phyloP scores from a whole-genome alignment of 2,797 vertebrate genomes.

The Passerculus sandwichensis region DNA sequence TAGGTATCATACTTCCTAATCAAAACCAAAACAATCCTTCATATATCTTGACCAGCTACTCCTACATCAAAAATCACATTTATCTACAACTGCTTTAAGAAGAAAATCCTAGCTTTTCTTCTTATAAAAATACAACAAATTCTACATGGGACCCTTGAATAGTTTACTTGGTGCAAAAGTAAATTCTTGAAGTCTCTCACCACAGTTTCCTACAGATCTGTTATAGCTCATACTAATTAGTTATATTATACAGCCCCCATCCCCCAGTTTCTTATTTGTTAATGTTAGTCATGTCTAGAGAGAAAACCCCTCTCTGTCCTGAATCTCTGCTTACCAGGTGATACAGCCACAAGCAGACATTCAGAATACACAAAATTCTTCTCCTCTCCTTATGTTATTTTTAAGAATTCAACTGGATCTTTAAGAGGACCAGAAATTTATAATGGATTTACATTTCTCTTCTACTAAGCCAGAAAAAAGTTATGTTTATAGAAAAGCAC shows the following conservation, averaged over 20 bases:
- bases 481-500: conserved; percentile 32
- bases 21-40: background rate
- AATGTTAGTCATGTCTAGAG: background rate
- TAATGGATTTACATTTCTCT: conserved; percentile 25
- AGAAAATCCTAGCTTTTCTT: background rate
- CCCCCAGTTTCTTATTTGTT: background rate
- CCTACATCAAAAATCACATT: background rate
- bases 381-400: background rate
- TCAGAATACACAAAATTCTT: background rate
- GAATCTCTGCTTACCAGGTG: background rate
- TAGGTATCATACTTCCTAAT: background rate
- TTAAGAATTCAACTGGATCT: conserved; percentile 5
- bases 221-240: background rate
- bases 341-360: background rate
- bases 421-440: background rate
- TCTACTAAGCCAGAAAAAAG: conserved; percentile 11
- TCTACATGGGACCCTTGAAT: background rate
- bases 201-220: background rate
- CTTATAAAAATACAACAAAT: background rate
- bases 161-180: background rate
- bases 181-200: background rate
- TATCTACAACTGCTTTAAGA: background rate
- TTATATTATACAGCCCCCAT: background rate
- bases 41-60: background rate
- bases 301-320: background rate